Evolutionary conservation across 2,797 vertebrate species (phyloP).

Genomic region (Argya squamiceps): DNA sequence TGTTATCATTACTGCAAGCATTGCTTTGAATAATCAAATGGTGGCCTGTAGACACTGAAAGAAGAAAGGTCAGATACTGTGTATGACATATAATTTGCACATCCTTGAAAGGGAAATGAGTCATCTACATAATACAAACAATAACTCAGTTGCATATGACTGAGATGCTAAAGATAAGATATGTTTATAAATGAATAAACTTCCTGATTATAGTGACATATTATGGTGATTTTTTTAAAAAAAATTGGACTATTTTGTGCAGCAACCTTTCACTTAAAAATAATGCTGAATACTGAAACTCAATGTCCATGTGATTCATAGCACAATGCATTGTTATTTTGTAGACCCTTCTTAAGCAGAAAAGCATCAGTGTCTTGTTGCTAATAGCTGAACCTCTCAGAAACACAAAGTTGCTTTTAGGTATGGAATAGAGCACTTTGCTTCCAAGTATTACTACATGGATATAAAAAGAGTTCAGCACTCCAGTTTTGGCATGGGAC

Average conservation of each 20-base stretch:
- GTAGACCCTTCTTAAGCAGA: background rate
- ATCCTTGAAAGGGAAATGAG: conserved; percentile 77
- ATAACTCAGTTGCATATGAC: conserved; percentile 76
- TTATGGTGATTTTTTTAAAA: background rate
- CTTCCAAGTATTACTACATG: background rate
- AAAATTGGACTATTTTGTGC: background rate
- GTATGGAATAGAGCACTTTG: background rate
- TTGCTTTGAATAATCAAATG: conserved; percentile 60
- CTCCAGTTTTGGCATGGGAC: background rate
- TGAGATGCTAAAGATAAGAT: conserved; percentile 78
- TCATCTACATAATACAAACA: conserved; percentile 76
- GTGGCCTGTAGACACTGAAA: conserved; percentile 50
- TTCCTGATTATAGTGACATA: conserved; percentile 62
- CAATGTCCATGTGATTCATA: background rate
- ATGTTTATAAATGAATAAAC: conserved; percentile 79
- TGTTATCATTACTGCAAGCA: conserved; percentile 28
- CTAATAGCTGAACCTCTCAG: background rate
- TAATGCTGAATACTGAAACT: background rate
- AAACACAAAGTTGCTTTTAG: background rate
- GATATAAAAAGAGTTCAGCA: background rate
- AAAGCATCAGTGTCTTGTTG: background rate
- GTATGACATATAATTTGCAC: conserved; percentile 76
- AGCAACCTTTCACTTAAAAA: background rate
- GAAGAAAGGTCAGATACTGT: conserved; percentile 68
- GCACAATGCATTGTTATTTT: background rate